Conservation (phyloP, 1,140 invertebrate species). For the Sarcophaga bullata region DNA sequence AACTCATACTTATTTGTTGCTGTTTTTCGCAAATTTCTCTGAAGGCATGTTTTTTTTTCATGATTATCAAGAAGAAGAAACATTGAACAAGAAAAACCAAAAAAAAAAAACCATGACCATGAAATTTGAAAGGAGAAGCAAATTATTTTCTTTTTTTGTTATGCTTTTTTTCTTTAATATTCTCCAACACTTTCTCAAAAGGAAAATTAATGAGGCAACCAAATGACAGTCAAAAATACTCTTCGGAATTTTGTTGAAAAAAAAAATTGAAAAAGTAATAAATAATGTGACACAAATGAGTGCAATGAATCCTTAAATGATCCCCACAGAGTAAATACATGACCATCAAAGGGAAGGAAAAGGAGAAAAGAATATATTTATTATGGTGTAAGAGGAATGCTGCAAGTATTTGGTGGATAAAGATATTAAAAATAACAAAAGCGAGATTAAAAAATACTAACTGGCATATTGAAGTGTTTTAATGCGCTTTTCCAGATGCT, state of each 20-base stretch:
- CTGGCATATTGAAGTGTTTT: background rate
- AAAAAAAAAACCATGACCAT: background rate
- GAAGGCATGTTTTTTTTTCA: background rate
- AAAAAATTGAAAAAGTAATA: background rate
- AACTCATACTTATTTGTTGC: background rate
- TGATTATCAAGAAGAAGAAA: background rate
- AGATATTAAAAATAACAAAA: background rate
- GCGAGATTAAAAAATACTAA: background rate
- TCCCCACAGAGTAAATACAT: background rate
- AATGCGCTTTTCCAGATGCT: background rate
- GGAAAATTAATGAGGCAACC: background rate
- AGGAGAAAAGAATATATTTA: no score
- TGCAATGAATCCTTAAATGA: conserved; percentile 18
- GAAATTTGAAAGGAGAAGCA: background rate
- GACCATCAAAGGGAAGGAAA: background rate
- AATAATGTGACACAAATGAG: conserved; percentile 11
- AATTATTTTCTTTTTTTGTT: background rate
- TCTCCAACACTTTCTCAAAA: no score
- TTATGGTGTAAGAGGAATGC: no score
- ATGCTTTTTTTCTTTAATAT: background rate
- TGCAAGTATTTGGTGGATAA: no score
- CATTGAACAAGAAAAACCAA: background rate
- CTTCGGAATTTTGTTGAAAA: background rate
- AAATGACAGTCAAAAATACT: background rate
- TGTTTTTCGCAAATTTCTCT: background rate